Percentiles rank a stretch among this genome's conserved stretches.
phyloP scores from a whole-genome alignment of 2,113 vertebrate genomes.

The Bubo blakistoni region DNA sequence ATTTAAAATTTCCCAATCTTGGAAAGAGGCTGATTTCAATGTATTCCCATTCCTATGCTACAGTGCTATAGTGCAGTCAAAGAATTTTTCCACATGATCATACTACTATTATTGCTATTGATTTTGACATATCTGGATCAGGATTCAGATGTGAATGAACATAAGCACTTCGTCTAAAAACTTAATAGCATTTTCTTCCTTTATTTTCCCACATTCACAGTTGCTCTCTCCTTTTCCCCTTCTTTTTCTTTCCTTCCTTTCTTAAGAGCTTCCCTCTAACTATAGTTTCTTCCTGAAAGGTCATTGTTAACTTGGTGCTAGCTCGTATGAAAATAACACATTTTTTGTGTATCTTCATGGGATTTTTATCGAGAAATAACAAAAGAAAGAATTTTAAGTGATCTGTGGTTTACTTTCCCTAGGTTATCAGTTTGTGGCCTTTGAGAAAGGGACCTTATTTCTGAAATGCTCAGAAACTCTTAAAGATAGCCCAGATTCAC shows the following conservation, averaged over 20 bases:
- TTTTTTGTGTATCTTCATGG: not conserved
- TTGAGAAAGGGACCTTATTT: not conserved
- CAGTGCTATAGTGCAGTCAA: not conserved
- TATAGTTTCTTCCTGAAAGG: not conserved
- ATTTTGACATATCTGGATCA: not conserved
- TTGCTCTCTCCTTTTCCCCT: not conserved
- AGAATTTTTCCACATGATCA: not conserved
- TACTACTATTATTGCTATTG: not conserved
- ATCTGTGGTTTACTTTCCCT: not conserved
- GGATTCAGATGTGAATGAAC: not conserved
- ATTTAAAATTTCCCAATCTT: not conserved
- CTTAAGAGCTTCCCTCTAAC: not conserved
- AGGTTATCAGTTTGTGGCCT: not conserved
- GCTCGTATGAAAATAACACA: not conserved
- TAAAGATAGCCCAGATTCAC: not conserved
- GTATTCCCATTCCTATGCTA: not conserved
- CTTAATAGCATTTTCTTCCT: not conserved
- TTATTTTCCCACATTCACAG: not conserved
- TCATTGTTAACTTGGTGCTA: not conserved
- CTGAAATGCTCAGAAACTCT: not conserved
- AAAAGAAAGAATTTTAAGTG: not conserved
- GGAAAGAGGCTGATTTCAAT: not conserved
- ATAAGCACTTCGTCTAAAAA: not conserved
- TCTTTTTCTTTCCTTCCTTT: not conserved
- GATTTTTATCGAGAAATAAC: not conserved